Evolutionary conservation across 1,140 invertebrate species (phyloP).

Genomic region (Sinella curviseta): DNA sequence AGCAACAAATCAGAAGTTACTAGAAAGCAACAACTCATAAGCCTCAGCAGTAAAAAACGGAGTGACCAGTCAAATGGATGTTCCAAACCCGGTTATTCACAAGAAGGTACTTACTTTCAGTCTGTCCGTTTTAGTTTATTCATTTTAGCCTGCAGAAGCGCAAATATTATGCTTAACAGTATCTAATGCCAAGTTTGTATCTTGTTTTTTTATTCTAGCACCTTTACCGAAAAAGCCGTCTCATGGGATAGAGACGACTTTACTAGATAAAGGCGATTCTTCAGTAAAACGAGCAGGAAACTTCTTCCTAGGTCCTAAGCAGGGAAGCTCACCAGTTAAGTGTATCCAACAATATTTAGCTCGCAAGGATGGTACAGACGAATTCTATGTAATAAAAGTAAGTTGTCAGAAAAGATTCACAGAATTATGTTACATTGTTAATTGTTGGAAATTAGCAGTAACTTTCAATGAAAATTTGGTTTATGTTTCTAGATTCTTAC

Average conservation of each 20-base stretch:
- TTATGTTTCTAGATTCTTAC: slow-evolving; percentile 58
- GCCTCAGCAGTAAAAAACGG: too few species aligned
- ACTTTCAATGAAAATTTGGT: neutral
- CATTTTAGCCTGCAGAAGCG: too few species aligned
- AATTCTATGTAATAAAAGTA: slow-evolving; percentile 77
- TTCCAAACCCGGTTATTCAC: too few species aligned
- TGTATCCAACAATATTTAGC: slow-evolving; percentile 79
- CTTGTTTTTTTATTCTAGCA: too few species aligned
- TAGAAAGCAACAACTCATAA: too few species aligned
- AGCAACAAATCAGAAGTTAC: too few species aligned
- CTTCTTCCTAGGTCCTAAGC: slow-evolving; percentile 70
- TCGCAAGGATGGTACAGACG: slow-evolving; percentile 69
- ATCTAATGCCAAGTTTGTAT: too few species aligned
- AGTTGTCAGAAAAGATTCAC: neutral
- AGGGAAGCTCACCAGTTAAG: slow-evolving; percentile 73
- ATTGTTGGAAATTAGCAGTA: neutral
- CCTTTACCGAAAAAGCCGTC: too few species aligned
- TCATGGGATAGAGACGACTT: neutral
- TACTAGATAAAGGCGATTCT: neutral
- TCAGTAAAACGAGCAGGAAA: slow-evolving; percentile 65
- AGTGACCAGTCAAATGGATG: too few species aligned
- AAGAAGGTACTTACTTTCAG: too few species aligned
- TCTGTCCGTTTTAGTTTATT: too few species aligned
- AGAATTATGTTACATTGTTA: neutral
- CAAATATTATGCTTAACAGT: too few species aligned